Evolutionary conservation across 2,113 vertebrate genomes (phyloP), one percentile per base, ranked within the genome.

Genomic region (Rhinolophus ferrumequinum): DNA sequence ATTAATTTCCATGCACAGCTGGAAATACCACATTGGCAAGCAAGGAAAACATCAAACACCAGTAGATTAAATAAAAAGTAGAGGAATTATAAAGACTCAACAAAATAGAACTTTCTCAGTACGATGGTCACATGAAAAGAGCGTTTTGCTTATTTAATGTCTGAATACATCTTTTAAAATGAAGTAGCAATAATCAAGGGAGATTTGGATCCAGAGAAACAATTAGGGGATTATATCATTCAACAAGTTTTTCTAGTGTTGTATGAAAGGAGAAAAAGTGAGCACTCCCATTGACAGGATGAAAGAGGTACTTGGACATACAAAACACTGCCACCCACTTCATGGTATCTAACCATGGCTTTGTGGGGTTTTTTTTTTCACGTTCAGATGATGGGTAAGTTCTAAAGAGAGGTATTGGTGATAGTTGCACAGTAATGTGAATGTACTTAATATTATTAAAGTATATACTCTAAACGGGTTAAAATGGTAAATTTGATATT

Each of bases 1-100:
- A 97, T 96, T 87, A 92, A 97, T 97, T 95, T 96, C 83, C 82
- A 96, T 16, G 83, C 95, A 96, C 90, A 96, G 90, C 96, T 97
- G 92, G 92, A 94, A 97, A 97, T 77, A 79, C 35, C 88, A 62
- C 85, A 82, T 21, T 79, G 80, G 72, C 96, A 92, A 90, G 75
- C 4, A 12, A 97, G 54, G 41, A 97, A 97, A 97, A 93, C 35
- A 69, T 81, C 90, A 92, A 93, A 90, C 52, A 91, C 50, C 30
- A 70, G 30, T 54, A 94, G 83, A 94, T 76, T 92, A 93, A 95
- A 92, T 81, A 89, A 92, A 94, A 97, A 95, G n/a, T 64, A 11
- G 35, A 91, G n/a, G 38, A 93, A 96, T 64, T 82, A 89, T 58
- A 89, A 93, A 76, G 79, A 82, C 21, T 50, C n/a, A 50, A 90